These are phyloP conservation scores for Paraescarpia echinospica DNA, from an alignment of 1,140 invertebrate species.

Conservation along the genomic window DNA sequence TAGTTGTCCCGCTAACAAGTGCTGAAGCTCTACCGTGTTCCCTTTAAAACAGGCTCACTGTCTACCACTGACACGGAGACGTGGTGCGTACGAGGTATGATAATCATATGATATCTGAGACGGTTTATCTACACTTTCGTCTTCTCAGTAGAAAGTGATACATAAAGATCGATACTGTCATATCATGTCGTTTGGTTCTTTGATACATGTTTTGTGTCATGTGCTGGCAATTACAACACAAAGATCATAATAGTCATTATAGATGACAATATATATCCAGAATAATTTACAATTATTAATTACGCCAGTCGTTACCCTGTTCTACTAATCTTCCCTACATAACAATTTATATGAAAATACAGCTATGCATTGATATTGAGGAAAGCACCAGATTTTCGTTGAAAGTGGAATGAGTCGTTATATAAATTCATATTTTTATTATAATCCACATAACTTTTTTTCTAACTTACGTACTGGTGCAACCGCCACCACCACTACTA, in stretches of 20 bases:
- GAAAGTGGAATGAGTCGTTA: no score
- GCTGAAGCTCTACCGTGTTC: background rate
- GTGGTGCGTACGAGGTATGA: background rate
- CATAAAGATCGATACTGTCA: background rate
- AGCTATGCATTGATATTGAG: background rate
- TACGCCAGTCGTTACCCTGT: background rate
- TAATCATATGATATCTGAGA: background rate
- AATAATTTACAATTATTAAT: no score
- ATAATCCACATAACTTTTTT: no score
- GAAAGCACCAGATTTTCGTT: background rate
- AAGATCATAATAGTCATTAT: background rate
- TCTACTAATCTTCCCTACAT: no score
- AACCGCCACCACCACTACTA: background rate
- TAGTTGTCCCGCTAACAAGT: background rate
- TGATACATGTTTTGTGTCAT: background rate
- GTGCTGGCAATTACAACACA: background rate
- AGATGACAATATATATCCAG: background rate
- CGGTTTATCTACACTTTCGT: background rate
- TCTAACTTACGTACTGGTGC: no score
- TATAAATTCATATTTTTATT: no score
- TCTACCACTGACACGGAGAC: background rate
- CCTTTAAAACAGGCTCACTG: background rate
- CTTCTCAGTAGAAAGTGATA: background rate
- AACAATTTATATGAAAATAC: background rate
- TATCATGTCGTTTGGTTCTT: background rate